Evolutionary conservation across 2,797 vertebrate species (phyloP).

Genomic region (Ceryle rudis): DNA sequence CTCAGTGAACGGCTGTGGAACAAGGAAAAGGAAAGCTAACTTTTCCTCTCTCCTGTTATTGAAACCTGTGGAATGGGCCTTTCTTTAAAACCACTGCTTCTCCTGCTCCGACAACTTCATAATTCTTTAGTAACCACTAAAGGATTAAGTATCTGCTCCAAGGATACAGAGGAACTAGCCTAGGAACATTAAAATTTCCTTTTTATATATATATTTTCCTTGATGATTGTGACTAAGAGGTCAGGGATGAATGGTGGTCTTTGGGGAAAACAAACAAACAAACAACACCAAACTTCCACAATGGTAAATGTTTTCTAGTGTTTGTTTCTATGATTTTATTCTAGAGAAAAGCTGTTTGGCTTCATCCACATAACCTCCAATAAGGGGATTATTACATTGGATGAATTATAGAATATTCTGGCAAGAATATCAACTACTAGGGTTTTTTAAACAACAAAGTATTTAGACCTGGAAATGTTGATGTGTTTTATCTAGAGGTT

Average conservation of each 20-base stretch:
- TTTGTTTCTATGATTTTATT: neutral
- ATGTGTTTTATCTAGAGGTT: neutral
- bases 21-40: neutral
- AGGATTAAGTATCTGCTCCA: neutral
- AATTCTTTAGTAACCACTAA: neutral
- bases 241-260: neutral
- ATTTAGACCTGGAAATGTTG: neutral
- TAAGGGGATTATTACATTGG: neutral
- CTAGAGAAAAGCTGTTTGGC: neutral
- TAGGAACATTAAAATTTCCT: neutral
- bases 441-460: neutral
- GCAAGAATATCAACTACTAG: neutral
- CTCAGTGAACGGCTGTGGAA: neutral
- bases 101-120: fast-evolving
- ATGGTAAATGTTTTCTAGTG: neutral
- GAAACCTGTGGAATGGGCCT: neutral
- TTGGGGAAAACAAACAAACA: too few relatives aligned
- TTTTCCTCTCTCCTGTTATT: neutral
- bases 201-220: neutral
- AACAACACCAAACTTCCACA: neutral
- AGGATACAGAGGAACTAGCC: neutral
- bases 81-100: neutral
- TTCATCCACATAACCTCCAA: neutral
- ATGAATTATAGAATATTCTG: neutral
- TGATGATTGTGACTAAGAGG: neutral